Base-by-base conservation (phyloP, 2,888 invertebrate genomes). In the Drosophila affinis region DNA sequence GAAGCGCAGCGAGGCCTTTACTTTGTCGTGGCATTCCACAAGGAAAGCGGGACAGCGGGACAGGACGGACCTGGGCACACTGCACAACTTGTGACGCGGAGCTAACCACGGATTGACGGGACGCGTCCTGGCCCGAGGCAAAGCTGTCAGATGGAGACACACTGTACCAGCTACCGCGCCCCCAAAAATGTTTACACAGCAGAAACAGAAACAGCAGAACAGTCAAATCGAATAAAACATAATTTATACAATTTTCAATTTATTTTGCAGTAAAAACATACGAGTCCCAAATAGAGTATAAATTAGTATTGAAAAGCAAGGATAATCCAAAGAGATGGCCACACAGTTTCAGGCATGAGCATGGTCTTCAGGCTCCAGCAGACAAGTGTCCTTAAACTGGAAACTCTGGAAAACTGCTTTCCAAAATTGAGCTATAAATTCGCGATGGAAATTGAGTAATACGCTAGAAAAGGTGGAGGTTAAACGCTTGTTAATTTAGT, bases 1-100 rank as follows among this genome's bases (percentile, higher is more conserved):
- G 85, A 89, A 87, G 88, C 79, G 86, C 78, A 81, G 67, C 87
- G 61, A 61, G 49, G 65, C 71, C 69, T 72, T 59, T 48, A 63
- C 58, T 59, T 55, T 63, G 45, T 57, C 10, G 3, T 24, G 17
- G n/a, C 55, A 55, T 56, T 34, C 17, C 56, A 55, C 17, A 47
- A 62, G 39, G 48, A 27, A 39, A 39, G 39, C 39, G 14, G 6
- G 14, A 39, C 14, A 39, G 39, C 39, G 14, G 6, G 14, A 39
- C 14, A 14, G 39, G 14, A 39, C 14, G 14, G 34, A 12, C 34
- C 32, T 4, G 46, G 27, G 9, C 17, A 27, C 24, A 47, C 14
- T 32, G 62, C 34, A 34, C 34, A 62, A 54, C 65, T 54, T 53
- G 61, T 68, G 47, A 39, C 68, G 44, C 54, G 44, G 44, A 68